Base-by-base conservation (phyloP, 2,797 vertebrate genomes). In the Pangasius macronema region DNA sequence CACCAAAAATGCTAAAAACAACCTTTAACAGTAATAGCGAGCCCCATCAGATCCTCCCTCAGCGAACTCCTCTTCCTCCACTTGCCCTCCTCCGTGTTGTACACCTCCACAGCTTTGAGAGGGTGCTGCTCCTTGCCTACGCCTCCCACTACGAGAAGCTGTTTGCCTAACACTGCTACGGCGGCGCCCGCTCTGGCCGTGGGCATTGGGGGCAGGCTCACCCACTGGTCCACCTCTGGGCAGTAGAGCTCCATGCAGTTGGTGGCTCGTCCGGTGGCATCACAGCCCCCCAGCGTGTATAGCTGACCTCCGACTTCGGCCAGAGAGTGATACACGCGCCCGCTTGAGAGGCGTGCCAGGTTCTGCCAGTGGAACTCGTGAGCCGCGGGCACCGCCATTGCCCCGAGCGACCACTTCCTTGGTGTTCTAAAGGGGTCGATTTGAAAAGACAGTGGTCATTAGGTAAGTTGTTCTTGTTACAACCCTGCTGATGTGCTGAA, bases 291-390 rank as follows among this genome's bases (percentile, higher is more conserved):
- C 8, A 99, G 94, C 94, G 97, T 96, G 91, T 97, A 99, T 82
- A 99, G 96, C 91, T 98, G 98, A 1, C 97, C 98, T 3, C 96
- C 97, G 1, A 96, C 96, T 89, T 99, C 97, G 88, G 96, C 95
- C 90, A 99, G 92, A 2, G 97, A 95, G 87, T 97, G 96, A 95
- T 99, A 99, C 49, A 99, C 98, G 0, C 98, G 96, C 73, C 96
- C 94, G 53, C 96, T 97, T 2, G 97, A 94, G 53, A 99, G 95
- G 0, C 96, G 95, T 0, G 98, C 97, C 84, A 99, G 95, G 73
- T 94, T 96, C 91, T 98, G 98, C 98, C 98, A 99, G 87, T 97
- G 97, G 93, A 99, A 99, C 89, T 97, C 97, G 5, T 97, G 97
- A 93, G 95, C 93, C 61, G 91, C 95, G 27, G 98, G 96, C 53